phyloP scores from a whole-genome alignment of 2,113 vertebrate species.

The Prinia subflava region DNA sequence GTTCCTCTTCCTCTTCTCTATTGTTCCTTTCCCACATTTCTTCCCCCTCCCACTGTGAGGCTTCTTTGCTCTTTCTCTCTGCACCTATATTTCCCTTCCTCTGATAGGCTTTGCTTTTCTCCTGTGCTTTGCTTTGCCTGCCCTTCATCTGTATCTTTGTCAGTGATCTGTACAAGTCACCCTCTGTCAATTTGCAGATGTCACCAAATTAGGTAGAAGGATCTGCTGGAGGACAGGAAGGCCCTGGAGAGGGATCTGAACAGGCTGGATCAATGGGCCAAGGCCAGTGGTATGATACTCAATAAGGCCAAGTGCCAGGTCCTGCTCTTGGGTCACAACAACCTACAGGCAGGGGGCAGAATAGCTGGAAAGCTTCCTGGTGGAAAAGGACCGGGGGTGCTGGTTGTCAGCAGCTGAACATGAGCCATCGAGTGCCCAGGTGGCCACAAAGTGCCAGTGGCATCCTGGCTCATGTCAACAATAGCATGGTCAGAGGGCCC shows the following conservation, averaged over 20 bases:
- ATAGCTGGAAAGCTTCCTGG: neutral
- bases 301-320: neutral
- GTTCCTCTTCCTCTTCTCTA: neutral
- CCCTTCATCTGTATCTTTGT: neutral
- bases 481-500: neutral
- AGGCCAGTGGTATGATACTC: fast-evolving
- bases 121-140: neutral
- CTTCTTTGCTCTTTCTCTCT: neutral
- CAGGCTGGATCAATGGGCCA: fast-evolving
- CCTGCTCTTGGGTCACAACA: neutral
- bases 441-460: neutral
- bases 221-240: neutral
- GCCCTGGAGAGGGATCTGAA: neutral
- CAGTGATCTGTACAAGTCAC: neutral
- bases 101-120: neutral
- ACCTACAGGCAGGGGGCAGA: neutral
- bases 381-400: fast-evolving
- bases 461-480: neutral
- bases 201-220: neutral
- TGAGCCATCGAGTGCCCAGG: neutral
- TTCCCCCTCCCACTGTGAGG: neutral
- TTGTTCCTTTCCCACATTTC: neutral
- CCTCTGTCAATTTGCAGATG: neutral
- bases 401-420: neutral
- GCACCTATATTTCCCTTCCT: neutral